These are phyloP conservation scores for Myotis myotis DNA, from an alignment of 2,797 vertebrate genomes.

Conservation along the genomic window DNA sequence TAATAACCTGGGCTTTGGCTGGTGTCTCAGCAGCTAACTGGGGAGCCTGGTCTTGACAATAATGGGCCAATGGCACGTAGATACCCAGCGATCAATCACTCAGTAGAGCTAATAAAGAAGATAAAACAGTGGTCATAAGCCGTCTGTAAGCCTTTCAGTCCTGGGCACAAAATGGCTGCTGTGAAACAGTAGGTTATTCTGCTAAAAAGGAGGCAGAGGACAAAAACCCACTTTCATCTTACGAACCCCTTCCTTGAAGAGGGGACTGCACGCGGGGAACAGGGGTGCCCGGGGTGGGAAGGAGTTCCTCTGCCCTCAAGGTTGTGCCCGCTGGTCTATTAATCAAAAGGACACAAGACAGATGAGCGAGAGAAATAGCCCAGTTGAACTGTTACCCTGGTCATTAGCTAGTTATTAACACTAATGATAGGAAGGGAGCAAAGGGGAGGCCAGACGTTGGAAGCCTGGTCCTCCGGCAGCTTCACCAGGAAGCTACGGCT, in stretches of 20 bases:
- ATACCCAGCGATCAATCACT: too few species aligned
- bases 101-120: neutral
- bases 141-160: neutral
- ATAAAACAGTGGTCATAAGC: neutral
- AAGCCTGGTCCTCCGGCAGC: neutral
- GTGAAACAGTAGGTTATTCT: neutral
- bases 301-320: too few species aligned
- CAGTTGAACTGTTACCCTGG: neutral
- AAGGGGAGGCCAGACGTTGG: neutral
- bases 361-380: neutral
- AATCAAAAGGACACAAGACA: neutral
- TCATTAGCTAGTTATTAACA: neutral
- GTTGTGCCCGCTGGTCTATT: neutral
- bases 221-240: neutral
- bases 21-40: too few species aligned
- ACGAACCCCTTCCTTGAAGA: neutral
- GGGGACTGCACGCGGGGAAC: neutral
- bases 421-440: neutral
- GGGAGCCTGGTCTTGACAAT: too few species aligned
- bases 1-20: neutral
- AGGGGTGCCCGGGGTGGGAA: neutral
- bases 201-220: neutral
- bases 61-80: neutral
- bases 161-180: neutral
- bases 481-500: neutral